Conservation (phyloP, 1,140 invertebrate genomes). For the Microvelia longipes region DNA sequence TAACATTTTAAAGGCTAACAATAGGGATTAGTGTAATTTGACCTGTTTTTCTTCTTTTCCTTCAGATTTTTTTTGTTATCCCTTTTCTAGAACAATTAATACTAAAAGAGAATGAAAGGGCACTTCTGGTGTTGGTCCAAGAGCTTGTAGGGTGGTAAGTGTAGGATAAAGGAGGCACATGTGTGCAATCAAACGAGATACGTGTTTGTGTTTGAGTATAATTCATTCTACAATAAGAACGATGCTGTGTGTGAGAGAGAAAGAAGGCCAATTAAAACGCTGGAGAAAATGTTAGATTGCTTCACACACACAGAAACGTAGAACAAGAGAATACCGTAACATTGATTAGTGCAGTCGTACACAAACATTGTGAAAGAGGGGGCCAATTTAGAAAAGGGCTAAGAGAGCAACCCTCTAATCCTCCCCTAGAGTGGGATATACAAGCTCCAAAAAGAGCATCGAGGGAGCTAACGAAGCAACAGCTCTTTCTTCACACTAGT, state of each 20-base stretch:
- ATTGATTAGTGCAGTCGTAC: background rate
- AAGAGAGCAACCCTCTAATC: background rate
- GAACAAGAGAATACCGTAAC: background rate
- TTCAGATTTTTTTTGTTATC: background rate
- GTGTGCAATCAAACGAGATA: background rate
- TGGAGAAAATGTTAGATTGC: background rate
- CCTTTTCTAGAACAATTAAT: background rate
- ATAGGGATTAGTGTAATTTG: background rate
- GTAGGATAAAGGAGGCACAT: background rate
- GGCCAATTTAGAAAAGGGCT: background rate
- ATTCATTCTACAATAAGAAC: background rate
- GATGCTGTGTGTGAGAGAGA: background rate
- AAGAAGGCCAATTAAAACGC: background rate
- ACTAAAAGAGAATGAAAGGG: background rate
- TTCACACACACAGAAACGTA: background rate
- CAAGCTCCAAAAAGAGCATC: background rate
- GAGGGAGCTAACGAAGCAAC: background rate
- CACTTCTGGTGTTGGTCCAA: background rate
- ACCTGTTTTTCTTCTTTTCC: background rate
- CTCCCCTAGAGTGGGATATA: background rate
- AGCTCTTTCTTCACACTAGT: background rate
- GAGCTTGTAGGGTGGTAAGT: background rate
- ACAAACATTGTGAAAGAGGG: background rate
- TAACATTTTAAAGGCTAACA: background rate
- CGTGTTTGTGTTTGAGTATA: too few species aligned